These are phyloP conservation scores for Vollenhovia emeryi DNA, from an alignment of 1,140 invertebrate genomes.

Conservation along the genomic window DNA sequence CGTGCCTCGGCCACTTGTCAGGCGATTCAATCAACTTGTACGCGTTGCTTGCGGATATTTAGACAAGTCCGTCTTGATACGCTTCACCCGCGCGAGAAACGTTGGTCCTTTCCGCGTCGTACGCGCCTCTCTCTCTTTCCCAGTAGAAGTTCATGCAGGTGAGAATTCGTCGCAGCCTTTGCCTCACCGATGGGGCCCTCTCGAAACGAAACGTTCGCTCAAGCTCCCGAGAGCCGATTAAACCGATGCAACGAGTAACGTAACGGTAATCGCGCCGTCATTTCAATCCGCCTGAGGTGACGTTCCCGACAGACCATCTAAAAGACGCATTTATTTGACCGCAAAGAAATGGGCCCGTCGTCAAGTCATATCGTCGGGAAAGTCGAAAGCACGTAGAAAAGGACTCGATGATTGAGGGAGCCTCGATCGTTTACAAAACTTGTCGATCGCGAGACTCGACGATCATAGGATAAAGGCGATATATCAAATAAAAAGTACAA, in stretches of 20 bases:
- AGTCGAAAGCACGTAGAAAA: slow-evolving; percentile 25
- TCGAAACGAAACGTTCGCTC: slow-evolving; percentile 1
- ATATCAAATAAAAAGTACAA: slow-evolving; percentile 53
- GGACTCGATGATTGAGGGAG: background rate
- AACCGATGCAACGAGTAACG: background rate
- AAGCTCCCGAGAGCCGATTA: background rate
- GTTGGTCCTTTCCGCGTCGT: slow-evolving; percentile 31
- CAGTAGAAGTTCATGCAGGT: slow-evolving; percentile 53
- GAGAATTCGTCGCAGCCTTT: slow-evolving; percentile 60
- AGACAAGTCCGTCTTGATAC: slow-evolving; percentile 46
- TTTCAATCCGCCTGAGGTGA: slow-evolving; percentile 2
- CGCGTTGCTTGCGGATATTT: background rate
- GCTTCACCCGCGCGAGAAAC: slow-evolving; percentile 55
- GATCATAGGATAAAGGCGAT: slow-evolving; percentile 30
- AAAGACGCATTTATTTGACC: slow-evolving; percentile 71
- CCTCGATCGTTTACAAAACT: background rate
- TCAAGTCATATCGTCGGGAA: slow-evolving; percentile 31
- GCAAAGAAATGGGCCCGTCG: slow-evolving; percentile 68
- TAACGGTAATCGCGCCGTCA: background rate
- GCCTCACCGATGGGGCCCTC: slow-evolving; percentile 15
- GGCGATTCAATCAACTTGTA: background rate
- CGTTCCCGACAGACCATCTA: background rate
- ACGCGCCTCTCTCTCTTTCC: background rate
- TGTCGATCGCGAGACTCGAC: background rate
- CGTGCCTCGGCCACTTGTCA: background rate